phyloP scores from a whole-genome alignment of 2,888 invertebrate species.

The Itoplectis maculator region DNA sequence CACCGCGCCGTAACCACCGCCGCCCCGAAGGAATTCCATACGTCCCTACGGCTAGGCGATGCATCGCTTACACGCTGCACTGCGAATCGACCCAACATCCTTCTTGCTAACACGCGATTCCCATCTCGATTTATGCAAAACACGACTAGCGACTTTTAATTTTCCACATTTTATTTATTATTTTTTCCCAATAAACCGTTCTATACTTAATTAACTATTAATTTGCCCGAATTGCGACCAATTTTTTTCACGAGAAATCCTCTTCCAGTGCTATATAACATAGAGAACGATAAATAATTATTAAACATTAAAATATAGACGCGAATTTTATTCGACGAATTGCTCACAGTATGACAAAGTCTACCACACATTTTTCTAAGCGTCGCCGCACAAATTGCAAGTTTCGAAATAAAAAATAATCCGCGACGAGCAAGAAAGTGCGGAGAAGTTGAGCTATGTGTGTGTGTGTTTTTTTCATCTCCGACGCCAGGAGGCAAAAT shows the following conservation, averaged over 20 bases:
- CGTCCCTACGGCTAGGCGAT: slow-evolving; percentile 39
- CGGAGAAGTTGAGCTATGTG: background rate
- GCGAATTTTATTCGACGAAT: no score
- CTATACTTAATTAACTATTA: no score
- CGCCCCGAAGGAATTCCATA: slow-evolving; percentile 58
- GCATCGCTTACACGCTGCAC: slow-evolving; percentile 5
- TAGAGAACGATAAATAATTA: no score
- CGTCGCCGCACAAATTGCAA: no score
- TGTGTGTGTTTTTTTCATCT: slow-evolving; percentile 20
- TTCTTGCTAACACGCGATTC: slow-evolving; percentile 19
- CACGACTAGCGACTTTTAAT: background rate
- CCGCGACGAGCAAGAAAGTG: background rate
- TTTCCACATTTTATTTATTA: background rate
- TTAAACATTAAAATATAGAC: no score
- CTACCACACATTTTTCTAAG: no score
- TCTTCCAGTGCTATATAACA: no score
- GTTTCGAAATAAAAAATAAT: background rate
- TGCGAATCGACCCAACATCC: background rate
- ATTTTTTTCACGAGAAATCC: no score
- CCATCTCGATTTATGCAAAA: background rate
- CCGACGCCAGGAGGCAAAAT: slow-evolving; percentile 57
- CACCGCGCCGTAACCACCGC: slow-evolving; percentile 22
- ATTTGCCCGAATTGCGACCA: no score
- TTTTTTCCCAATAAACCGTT: no score
- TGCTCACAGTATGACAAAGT: no score